Base-by-base conservation (phyloP, 2,113 vertebrate genomes). In the Carassius gibelio region DNA sequence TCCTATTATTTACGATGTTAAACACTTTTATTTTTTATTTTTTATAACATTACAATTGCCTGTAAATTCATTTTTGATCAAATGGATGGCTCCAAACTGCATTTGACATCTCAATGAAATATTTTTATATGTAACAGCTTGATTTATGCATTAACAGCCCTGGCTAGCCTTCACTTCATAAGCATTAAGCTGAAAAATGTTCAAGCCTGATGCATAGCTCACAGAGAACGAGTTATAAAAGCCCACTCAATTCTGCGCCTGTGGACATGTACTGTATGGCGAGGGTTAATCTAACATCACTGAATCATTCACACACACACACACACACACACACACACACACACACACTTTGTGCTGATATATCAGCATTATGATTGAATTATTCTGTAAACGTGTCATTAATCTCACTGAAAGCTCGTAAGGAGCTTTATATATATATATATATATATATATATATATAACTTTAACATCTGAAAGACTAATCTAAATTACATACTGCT, bases 221-320 rank as follows among this genome's bases (percentile, higher is more conserved):
- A 21, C 17, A 71, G 17, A 38, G 68, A 71, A 71, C 38, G 68
- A 21, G 19, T 21, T 38, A 71, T 36, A 19, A 71, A 71, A 36
- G 68, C 34, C 8, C 68, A 71, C 34, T 71, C 68, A 71, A 8
- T 17, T 71, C 48, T 30, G 23, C 23, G 13, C 23, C 45, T 52
- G 23, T 75, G 48, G 23, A 52, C 48, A 75, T 23, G 15, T 55
- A 75, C 48, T 26, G 48, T 52, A 52, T 7, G 8, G 13, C 1
- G 75, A 77, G 50, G 26, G 50, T 76, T 77, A 52, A 57, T 77
- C n/a, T 77, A 36, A 57, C 48, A 57, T 77, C 52, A 36, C 30
- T 57, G 23, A 77, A 57, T 57, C 75, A 57, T 57, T 50, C 50
- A 36, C 34, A 71, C 68, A 10, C 68, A 38, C 30, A 76, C 21